A percentile compares a stretch with the other conserved stretches of the same genome.
phyloP scores from a whole-genome alignment of 2,888 invertebrate species.

The Rhopalosiphum nymphaeae region DNA sequence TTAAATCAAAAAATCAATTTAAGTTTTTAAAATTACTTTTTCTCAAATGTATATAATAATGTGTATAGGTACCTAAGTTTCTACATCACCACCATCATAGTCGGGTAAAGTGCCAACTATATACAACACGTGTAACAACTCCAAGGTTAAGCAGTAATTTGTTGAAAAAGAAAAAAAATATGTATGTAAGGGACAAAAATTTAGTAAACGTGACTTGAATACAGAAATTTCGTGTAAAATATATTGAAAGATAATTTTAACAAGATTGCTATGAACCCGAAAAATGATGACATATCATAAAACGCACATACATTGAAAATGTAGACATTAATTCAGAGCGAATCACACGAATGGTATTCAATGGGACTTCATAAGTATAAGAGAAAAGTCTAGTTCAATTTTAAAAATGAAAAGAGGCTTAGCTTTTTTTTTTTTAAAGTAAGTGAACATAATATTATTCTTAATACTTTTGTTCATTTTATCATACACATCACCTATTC shows the following conservation, averaged over 20 bases:
- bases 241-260: conserved; percentile 29
- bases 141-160: conserved; percentile 9
- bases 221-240: background rate
- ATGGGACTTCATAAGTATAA: background rate
- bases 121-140: conserved; percentile 22
- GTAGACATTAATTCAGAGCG: background rate
- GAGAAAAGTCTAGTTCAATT: background rate
- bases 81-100: background rate
- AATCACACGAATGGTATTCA: background rate
- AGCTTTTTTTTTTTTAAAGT: background rate
- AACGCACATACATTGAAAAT: background rate
- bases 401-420: background rate
- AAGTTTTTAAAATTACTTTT: conserved; percentile 10
- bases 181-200: conserved; percentile 26
- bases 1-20: conserved; percentile 6
- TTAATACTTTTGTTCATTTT: background rate
- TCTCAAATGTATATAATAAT: background rate
- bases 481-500: background rate
- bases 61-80: background rate
- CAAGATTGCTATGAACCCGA: background rate
- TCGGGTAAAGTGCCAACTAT: conserved; percentile 14
- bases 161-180: background rate
- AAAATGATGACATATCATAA: conserved; percentile 14
- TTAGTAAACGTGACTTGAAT: conserved; percentile 31
- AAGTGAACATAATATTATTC: background rate